phyloP scores from a whole-genome alignment of 2,888 invertebrate species.

The Mamestra brassicae region DNA sequence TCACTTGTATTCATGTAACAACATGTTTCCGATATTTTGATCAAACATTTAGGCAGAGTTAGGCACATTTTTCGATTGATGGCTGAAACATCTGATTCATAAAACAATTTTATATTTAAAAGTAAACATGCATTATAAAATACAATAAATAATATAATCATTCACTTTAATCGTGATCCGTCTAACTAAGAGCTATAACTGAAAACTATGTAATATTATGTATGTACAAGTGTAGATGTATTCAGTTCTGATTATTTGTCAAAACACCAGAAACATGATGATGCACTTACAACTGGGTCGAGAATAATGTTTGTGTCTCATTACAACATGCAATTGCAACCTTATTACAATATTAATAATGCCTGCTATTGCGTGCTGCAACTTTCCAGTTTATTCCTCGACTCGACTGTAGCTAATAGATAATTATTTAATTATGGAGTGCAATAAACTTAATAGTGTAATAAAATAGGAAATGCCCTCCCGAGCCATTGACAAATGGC shows the following conservation, averaged over 20 bases:
- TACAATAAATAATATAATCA: conserved; percentile 60
- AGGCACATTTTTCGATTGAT: conserved; percentile 63
- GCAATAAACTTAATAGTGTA: conserved; percentile 88
- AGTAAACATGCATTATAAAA: conserved; percentile 53
- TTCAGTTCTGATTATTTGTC: conserved; percentile 43
- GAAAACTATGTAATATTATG: conserved; percentile 59
- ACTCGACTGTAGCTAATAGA: conserved; percentile 69
- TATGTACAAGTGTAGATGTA: conserved; percentile 61
- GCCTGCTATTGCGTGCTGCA: conserved; percentile 47
- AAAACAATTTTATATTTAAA: conserved; percentile 28
- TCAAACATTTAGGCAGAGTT: conserved; percentile 54
- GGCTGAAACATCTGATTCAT: conserved; percentile 47
- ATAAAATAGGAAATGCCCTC: conserved; percentile 88
- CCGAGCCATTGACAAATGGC: conserved; percentile 79
- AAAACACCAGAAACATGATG: conserved; percentile 78
- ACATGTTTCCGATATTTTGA: conserved; percentile 77
- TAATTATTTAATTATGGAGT: conserved; percentile 83
- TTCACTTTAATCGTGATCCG: conserved; percentile 44
- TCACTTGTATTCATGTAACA: conserved; percentile 70
- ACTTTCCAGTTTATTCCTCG: conserved; percentile 55
- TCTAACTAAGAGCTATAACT: conserved; percentile 53
- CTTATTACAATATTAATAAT: conserved; percentile 47
- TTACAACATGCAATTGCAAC: conserved; percentile 57
- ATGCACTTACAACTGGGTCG: conserved; percentile 63
- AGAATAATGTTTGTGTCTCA: conserved; percentile 41